These are phyloP conservation scores for Calameuta pallipes DNA, from an alignment of 2,888 invertebrate genomes.

Conservation along the genomic window DNA sequence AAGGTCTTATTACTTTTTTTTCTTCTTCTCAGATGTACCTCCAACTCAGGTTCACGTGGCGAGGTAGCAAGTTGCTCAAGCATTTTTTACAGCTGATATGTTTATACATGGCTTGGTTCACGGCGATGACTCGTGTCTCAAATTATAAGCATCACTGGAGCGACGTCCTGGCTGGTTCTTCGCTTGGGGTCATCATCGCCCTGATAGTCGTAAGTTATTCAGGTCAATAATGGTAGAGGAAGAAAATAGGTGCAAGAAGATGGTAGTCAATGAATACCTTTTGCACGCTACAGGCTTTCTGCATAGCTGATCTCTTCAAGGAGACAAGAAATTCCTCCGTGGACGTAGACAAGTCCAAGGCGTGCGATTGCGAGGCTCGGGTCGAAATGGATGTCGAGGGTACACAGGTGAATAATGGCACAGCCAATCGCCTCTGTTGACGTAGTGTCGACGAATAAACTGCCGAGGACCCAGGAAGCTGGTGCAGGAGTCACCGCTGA, in stretches of 20 bases:
- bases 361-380: slow-evolving; percentile 50
- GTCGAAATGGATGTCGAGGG: slow-evolving; percentile 33
- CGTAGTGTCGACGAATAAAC: slow-evolving; percentile 25
- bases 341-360: slow-evolving; percentile 38
- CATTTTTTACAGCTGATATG: slow-evolving; percentile 88
- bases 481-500: slow-evolving; percentile 45
- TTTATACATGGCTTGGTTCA: slow-evolving; percentile 85
- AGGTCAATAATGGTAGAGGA: not conserved
- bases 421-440: slow-evolving; percentile 60
- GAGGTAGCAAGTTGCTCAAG: slow-evolving; percentile 81
- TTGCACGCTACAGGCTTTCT: slow-evolving; percentile 45
- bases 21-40: slow-evolving; percentile 79
- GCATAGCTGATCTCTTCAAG: slow-evolving; percentile 54
- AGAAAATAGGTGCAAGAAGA: not conserved
- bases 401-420: slow-evolving; percentile 65
- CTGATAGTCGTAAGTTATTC: slow-evolving; percentile 75
- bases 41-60: slow-evolving; percentile 86
- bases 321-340: slow-evolving; percentile 28
- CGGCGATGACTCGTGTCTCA: slow-evolving; percentile 89
- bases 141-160: slow-evolving; percentile 99
- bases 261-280: not conserved
- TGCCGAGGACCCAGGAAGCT: not conserved
- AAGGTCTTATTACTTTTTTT: not conserved
- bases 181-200: slow-evolving; percentile 77
- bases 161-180: slow-evolving; percentile 88